phyloP scores from a whole-genome alignment of 2,113 vertebrate genomes.

The Oncorhynchus clarkii region DNA sequence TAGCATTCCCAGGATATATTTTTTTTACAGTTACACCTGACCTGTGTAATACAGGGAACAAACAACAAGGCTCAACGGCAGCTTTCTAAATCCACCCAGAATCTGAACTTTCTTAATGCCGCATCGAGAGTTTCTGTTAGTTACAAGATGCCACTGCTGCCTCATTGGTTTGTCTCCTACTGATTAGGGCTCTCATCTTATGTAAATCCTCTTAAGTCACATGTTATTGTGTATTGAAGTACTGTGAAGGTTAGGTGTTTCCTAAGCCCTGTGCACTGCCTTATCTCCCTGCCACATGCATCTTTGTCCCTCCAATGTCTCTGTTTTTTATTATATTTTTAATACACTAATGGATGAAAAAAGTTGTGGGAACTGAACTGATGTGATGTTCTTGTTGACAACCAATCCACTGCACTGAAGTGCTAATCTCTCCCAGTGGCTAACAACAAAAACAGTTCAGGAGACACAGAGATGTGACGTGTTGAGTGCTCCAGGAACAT shows the following conservation, averaged over 20 bases:
- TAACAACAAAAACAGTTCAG: conserved; percentile 61
- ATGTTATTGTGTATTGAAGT: conserved; percentile 78
- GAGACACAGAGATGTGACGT: conserved; percentile 56
- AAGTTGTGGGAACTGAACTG: conserved; percentile 72
- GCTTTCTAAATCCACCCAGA: conserved; percentile 61
- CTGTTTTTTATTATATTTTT: conserved; percentile 62
- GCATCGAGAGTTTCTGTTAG: conserved; percentile 59
- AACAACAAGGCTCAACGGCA: conserved; percentile 55
- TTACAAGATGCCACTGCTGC: conserved; percentile 71
- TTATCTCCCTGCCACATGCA: conserved; percentile 77
- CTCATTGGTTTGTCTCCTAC: conserved; percentile 73
- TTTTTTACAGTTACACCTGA: neutral
- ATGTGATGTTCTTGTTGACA: conserved; percentile 62
- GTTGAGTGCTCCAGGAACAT: conserved; percentile 65
- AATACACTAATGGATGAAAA: conserved; percentile 75
- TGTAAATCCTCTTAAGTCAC: conserved; percentile 83
- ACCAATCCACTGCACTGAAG: conserved; percentile 68
- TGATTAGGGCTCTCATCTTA: conserved; percentile 81
- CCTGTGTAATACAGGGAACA: conserved; percentile 51
- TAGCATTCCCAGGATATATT: too few relatives aligned
- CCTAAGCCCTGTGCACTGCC: conserved; percentile 74
- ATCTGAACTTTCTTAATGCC: conserved; percentile 61
- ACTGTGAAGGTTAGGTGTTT: conserved; percentile 80
- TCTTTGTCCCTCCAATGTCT: conserved; percentile 78
- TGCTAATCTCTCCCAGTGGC: conserved; percentile 71